Evolutionary conservation across 1,140 invertebrate genomes (phyloP), one percentile per base, ranked within the genome.

Genomic region (Meloidogyne floridensis): DNA sequence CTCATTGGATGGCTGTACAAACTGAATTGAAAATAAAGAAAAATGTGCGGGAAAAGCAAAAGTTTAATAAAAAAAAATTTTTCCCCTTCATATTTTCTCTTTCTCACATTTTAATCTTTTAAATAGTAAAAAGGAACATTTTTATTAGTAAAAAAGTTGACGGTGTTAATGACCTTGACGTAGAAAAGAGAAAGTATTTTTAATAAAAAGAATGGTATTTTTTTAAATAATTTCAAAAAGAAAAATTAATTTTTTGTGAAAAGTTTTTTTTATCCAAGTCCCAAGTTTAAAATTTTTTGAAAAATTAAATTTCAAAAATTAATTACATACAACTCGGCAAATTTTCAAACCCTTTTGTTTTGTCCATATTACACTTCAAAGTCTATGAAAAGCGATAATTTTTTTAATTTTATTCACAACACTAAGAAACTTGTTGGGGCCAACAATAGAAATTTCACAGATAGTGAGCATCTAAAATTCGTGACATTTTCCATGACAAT

Each of bases 131-230:
- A 65, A 65, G n/a, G 6, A 59, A 59, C 4, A 47, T 47, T 32
- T 32, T 56, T 11, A 56, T 4, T 15, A 59, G 15, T 15, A 59
- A 59, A 6, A 15, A 59, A 59, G 59, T 65, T 65, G 59, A 65
- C 59, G 59, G 59, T 65, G 59, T 65, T 65, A 65, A 65, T 65
- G 59, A 65, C 59, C 59, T 65, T 65, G 59, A 65, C 59, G 59
- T 65, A 65, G n/a, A 65, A 65, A 65, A 65, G 15, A 18, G 59
- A 65, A 65, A 65, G 59, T 65, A 65, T 65, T 65, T 65, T n/a
- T 65, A n/a, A n/a, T n/a, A 13, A 59, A 59, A 65, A n/a, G 13
- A 6, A n/a, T 5, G 10, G 11, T 15, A 59, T 5, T 59, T 15
- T 13, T 15, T 15, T 59, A 59, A 13, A 59, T 59, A 59, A 15